These are phyloP conservation scores for Ibidorhyncha struthersii DNA, from an alignment of 2,113 vertebrate species.

Conservation along the genomic window DNA sequence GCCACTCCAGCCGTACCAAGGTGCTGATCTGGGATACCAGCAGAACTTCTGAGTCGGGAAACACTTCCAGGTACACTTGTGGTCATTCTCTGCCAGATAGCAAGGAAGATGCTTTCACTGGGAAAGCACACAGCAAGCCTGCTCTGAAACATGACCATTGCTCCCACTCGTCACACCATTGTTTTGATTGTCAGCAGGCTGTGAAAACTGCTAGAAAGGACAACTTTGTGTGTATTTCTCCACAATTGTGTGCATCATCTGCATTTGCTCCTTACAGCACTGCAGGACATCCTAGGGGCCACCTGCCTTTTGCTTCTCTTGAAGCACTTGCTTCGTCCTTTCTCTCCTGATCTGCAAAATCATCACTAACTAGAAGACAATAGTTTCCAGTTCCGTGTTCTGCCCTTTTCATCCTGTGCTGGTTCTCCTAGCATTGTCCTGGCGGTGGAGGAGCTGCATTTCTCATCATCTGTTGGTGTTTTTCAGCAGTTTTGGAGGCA, in stretches of 20 bases:
- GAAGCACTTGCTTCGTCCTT: neutral
- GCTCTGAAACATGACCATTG: neutral
- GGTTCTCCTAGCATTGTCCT: neutral
- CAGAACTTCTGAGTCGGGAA: too few relatives aligned
- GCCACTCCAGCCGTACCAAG: fast-evolving
- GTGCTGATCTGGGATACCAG: neutral
- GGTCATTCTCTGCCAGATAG: neutral
- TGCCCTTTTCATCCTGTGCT: neutral
- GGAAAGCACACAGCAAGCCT: neutral
- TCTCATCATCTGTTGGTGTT: neutral
- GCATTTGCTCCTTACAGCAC: neutral
- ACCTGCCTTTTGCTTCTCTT: neutral
- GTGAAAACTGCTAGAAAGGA: neutral
- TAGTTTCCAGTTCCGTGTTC: neutral
- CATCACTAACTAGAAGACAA: too few relatives aligned
- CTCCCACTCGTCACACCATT: neutral
- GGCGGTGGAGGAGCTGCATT: neutral
- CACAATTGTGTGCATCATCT: neutral
- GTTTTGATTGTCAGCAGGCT: neutral
- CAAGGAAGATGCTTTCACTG: neutral
- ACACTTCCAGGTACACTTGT: neutral
- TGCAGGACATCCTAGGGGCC: neutral
- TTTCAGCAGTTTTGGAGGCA: neutral
- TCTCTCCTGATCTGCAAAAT: neutral
- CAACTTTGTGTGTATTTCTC: neutral